phyloP scores from a whole-genome alignment of 2,113 vertebrate species.

The Spermophilus dauricus region DNA sequence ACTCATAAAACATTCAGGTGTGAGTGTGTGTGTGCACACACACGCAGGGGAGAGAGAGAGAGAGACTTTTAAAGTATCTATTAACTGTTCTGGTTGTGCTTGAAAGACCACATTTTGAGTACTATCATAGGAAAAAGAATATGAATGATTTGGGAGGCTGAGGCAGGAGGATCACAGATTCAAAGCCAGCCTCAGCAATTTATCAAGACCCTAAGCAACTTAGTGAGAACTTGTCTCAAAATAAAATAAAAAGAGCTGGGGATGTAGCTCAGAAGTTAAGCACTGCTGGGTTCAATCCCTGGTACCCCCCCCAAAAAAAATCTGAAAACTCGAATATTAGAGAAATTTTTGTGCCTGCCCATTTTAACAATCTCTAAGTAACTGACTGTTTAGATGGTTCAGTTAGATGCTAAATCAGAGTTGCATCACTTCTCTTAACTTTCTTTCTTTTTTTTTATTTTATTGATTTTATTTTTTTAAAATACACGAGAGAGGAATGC shows the following conservation, averaged over 20 bases:
- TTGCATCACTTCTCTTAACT: not conserved
- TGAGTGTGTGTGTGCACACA: not conserved
- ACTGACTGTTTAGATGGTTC: not conserved
- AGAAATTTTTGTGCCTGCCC: not conserved
- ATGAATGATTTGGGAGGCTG: not conserved
- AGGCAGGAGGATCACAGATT: no score
- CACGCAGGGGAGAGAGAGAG: not conserved
- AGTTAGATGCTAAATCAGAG: not conserved
- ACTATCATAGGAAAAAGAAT: not conserved
- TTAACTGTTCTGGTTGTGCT: not conserved
- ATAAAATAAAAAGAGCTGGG: no score
- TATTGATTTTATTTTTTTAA: no score
- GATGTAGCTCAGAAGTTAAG: no score
- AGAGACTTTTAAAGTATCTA: not conserved
- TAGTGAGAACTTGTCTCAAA: no score
- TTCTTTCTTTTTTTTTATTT: not conserved
- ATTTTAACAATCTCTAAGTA: not conserved
- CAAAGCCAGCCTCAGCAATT: no score
- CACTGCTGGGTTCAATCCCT: no score
- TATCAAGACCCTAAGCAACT: no score
- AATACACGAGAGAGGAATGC: no score
- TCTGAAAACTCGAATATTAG: not conserved
- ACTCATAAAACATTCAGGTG: not conserved
- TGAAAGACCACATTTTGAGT: not conserved
- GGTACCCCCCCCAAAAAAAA: no score